phyloP scores from a whole-genome alignment of 2,797 vertebrate species.

The Mallotus villosus region DNA sequence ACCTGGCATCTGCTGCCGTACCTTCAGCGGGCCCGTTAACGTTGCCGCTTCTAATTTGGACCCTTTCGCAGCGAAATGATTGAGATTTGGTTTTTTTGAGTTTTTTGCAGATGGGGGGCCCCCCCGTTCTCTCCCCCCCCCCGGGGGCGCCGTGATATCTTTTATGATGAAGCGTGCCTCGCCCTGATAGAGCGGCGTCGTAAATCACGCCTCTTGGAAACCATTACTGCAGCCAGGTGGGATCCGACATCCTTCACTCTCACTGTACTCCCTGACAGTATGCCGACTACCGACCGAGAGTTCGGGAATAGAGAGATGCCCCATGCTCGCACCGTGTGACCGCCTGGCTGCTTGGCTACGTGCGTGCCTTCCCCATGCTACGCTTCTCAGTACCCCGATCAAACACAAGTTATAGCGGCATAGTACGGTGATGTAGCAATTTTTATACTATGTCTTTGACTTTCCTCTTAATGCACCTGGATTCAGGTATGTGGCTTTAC shows the following conservation, averaged over 20 bases:
- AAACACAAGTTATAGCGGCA: too few relatives aligned
- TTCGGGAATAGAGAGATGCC: neutral
- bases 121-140: neutral
- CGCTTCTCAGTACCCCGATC: neutral
- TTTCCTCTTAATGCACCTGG: neutral
- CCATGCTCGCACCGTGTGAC: too few relatives aligned
- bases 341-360: neutral
- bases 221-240: neutral
- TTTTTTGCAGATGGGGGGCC: neutral
- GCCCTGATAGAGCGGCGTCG: constrained; percentile 1
- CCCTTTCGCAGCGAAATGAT: constrained; percentile 17
- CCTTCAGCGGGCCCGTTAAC: neutral
- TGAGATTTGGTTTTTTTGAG: constrained; percentile 22
- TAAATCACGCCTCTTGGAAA: constrained; percentile 12
- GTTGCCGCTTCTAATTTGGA: constrained; percentile 23
- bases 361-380: neutral
- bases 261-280: neutral
- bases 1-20: neutral
- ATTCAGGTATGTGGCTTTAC: neutral
- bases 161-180: constrained; percentile 9
- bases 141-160: neutral
- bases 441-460: too few relatives aligned
- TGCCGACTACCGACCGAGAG: neutral
- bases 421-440: too few relatives aligned
- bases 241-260: neutral